These are phyloP conservation scores for Elephas maximus DNA, from an alignment of 2,113 vertebrate genomes.

Conservation along the genomic window DNA sequence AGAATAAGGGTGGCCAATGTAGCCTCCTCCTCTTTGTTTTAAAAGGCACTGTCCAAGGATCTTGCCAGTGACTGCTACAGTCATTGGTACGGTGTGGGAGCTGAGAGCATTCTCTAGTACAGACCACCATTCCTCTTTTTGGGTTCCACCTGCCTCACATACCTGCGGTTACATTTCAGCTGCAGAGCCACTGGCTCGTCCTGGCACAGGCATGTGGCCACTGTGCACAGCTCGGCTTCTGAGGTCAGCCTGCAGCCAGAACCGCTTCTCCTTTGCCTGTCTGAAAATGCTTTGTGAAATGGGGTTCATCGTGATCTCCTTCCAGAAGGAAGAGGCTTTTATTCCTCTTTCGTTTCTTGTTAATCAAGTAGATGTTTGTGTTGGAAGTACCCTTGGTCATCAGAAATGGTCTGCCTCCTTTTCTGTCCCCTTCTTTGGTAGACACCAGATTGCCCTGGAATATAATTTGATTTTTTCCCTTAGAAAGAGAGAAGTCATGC, in stretches of 20 bases:
- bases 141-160: background rate
- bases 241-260: background rate
- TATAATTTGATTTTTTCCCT: background rate
- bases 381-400: background rate
- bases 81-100: background rate
- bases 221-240: background rate
- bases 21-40: background rate
- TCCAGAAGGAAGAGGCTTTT: background rate
- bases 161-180: background rate
- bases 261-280: background rate
- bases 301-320: background rate
- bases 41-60: background rate
- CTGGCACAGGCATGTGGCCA: background rate
- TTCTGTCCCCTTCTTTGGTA: background rate
- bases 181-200: background rate
- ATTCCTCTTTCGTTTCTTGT: background rate
- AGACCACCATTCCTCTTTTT: accelerated
- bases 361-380: background rate
- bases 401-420: background rate
- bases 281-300: background rate
- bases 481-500: background rate
- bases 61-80: no score
- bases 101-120: background rate
- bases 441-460: background rate
- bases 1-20: background rate